Base-by-base conservation (phyloP, 2,888 invertebrate species). In the Brachyopa scutellaris region DNA sequence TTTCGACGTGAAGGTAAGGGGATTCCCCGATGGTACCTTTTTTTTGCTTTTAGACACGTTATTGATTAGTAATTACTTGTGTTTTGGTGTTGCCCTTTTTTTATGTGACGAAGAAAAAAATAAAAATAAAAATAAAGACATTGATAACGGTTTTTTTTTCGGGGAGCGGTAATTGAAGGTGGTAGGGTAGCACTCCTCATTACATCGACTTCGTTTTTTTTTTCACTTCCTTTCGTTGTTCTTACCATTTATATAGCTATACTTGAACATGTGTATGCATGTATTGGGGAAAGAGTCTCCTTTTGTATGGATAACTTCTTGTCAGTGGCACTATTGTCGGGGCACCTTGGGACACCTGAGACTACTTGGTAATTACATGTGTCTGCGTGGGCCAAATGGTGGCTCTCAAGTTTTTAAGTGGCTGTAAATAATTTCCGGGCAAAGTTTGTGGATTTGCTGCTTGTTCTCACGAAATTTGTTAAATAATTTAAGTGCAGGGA, bases 391-490 rank as follows among this genome's bases (percentile, higher is more conserved):
- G 67, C 9, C 3, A 13, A 21, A 23, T 31, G 42, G 31, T 36
- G n/a, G n/a, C n/a, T 42, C 15, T 47, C 23, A 57, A 45, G 26
- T 8, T 57, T 61, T 69, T 47, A 59, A 64, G 49, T 64, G 64
- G 49, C 26, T 38, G 49, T 64, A 51, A 51, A 64, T 38, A 38
- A 49, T 64, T 51, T 64, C 26, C 8, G 7, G 26, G 2, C n/a
- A 15, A 11, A 23, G 15, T 64, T 38, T 36, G 49, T 36, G 17
- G 23, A 36, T 26, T 49, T 38, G 64, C n/a, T 38, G 49, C 11
- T 26, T 36, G 7, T 64, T 64, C 64, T 51, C 64, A 64, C 49
- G 49, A 29, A 17, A 47, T 47, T 59, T 21, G 42, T 47, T 47
- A 21, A 45, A 61, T 47, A 45, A 36, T 47, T 62, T 23, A 62